Evolutionary conservation across 2,888 invertebrate genomes (phyloP).

Genomic region (Aproaerema taeniolella): DNA sequence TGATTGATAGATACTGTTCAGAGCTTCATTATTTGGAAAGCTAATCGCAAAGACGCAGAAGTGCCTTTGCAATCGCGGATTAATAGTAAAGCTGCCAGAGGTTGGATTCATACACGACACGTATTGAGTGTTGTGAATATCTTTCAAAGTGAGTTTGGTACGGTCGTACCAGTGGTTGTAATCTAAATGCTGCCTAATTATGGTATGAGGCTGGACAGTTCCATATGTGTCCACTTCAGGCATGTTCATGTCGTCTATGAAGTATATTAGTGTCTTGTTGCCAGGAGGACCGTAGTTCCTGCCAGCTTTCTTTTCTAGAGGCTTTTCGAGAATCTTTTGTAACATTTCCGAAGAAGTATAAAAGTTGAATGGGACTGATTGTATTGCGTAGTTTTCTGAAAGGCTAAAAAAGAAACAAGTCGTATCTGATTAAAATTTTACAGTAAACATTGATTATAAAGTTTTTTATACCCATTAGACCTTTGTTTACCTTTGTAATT

Average conservation of each 20-base stretch:
- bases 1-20: slow-evolving; percentile 91
- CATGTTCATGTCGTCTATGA: slow-evolving; percentile 99
- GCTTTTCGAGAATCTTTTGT: slow-evolving; percentile 94
- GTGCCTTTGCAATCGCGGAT: slow-evolving; percentile 93
- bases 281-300: slow-evolving; percentile 97
- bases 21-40: slow-evolving; percentile 88
- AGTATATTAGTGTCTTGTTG: slow-evolving; percentile 94
- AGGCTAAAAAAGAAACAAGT: slow-evolving; percentile 62
- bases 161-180: slow-evolving; percentile 96
- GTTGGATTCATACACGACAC: slow-evolving; percentile 99
- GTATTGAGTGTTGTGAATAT: slow-evolving; percentile 97
- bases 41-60: slow-evolving; percentile 93
- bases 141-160: slow-evolving; percentile 91
- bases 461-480: too few relatives aligned
- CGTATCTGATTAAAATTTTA: neutral
- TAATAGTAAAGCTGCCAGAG: slow-evolving; percentile 97
- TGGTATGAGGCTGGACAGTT: slow-evolving; percentile 96
- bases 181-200: slow-evolving; percentile 96
- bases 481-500: slow-evolving; percentile 79
- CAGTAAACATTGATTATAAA: too few relatives aligned
- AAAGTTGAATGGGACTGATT: slow-evolving; percentile 97
- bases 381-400: slow-evolving; percentile 90
- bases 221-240: slow-evolving; percentile 94
- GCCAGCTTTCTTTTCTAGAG: slow-evolving; percentile 97
- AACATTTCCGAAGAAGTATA: slow-evolving; percentile 97